Base-by-base conservation (phyloP, 2,888 invertebrate genomes). In the Lamproptera curius region DNA sequence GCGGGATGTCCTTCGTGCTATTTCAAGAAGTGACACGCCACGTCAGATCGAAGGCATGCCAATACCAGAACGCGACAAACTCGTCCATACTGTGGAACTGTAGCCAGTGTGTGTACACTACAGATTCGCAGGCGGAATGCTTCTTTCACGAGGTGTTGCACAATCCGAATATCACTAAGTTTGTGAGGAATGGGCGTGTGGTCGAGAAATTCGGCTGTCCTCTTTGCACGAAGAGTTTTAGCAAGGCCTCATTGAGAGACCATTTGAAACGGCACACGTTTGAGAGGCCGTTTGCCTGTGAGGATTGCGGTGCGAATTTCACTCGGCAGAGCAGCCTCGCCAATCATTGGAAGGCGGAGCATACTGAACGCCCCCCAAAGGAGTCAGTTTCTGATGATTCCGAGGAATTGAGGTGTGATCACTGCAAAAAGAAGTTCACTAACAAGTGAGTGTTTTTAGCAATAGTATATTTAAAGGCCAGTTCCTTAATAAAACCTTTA, bases 1-100 rank as follows among this genome's bases (percentile, higher is more conserved):
- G 95, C 61, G 94, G 93, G 0, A 79, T 88, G 67, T 77, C 85
- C 9, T 95, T 95, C 65, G 88, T 90, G 0, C 80, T 94, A 0
- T 88, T 93, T 1, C 95, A 95, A 84, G 94, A 94, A 64, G 89
- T 95, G 9, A 90, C 93, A 0, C 89, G 90, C 9, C 95, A 95
- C 65, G 87, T 92, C n/a, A 84, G 91, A 48, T 82, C 85, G 51
- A 91, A 91, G 52, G 81, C 88, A 2, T 94, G 90, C 67, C 84
- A 78, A 28, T 88, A 89, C 53, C 64, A 70, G 35, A 54, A 59
- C 16, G 56, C 67, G 0, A 58, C 63, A 5, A 52, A 63, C 0
- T 63, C 74, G 0, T 67, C 75, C 1, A 65, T 76, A 16, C 69
- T 80, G 42, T 90, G 89, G 89, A 88, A 76, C 59, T 93, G 93